Base-by-base conservation (phyloP, 2,113 vertebrate genomes). In the Brachypodius melanocephalos region DNA sequence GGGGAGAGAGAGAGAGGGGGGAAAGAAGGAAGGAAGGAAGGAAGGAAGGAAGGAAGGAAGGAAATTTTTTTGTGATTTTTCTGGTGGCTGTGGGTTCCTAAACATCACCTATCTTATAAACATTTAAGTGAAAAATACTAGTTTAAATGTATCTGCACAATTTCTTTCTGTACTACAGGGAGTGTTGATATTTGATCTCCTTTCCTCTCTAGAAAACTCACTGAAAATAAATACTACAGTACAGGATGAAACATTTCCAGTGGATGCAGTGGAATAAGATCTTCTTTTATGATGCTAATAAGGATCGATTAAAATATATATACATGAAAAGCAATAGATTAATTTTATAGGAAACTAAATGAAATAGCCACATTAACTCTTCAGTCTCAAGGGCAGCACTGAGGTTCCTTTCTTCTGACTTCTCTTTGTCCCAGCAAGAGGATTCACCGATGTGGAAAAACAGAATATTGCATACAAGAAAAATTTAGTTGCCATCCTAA, bases 391-490 rank as follows among this genome's bases (percentile, higher is more conserved):
- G 7, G 21, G 21, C 21, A 81, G 26, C 12, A 31, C 6, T 16
- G 29, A 11, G 3, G 4, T 68, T 61, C 12, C 12, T 3, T 57
- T 87, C 66, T 43, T 73, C 3, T 46, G 9, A 31, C 5, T 22
- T 54, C 3, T 28, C 4, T 4, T 26, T 10, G 4, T 62, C 4
- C 73, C 4, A 63, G 11, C 1, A 4, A 62, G 42, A 57, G 6
- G 25, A 61, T 61, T 61, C 9, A 45, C 4, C 36, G 10, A 21
- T 36, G 29, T 46, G 12, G 21, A 58, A 68, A 90, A 74, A 6
- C 3, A 55, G 7, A 65, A 61, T 32, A 55, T 6, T 48, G 12
- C 10, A 43, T 43, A 21, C 14, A 73, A 26, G 9, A 49, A 88
- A 49, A 55, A n/a, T 31, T 65, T 81, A 59, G 4, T 28, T 42